phyloP scores from a whole-genome alignment of 2,113 vertebrate genomes.

The Stictonetta naevosa region DNA sequence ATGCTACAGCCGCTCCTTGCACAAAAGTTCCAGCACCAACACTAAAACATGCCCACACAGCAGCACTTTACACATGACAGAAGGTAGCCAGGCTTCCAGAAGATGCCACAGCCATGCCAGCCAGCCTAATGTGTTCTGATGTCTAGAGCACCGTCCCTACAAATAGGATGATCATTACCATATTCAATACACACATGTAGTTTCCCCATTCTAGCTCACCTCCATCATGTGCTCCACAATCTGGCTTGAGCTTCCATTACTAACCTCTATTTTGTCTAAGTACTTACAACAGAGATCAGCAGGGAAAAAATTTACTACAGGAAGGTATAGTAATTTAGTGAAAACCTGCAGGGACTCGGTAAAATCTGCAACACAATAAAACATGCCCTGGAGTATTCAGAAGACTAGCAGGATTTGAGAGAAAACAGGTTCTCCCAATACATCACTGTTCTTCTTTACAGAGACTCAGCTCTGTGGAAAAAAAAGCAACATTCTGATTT shows the following conservation, averaged over 20 bases:
- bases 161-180: not conserved
- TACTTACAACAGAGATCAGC: not conserved
- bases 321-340: not conserved
- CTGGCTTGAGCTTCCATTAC: not conserved
- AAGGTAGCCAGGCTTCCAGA: not conserved
- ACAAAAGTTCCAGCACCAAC: not conserved
- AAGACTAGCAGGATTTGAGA: not conserved
- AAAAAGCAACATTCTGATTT: not conserved
- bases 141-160: not conserved
- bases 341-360: not conserved
- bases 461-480: not conserved
- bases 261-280: not conserved
- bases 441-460: not conserved
- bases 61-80: accelerated
- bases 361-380: not conserved
- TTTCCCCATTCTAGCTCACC: not conserved
- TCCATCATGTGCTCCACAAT: not conserved
- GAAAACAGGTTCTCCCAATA: constrained; percentile 5
- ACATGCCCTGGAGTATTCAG: not conserved
- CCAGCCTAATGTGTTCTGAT: not conserved
- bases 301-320: not conserved
- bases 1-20: not conserved
- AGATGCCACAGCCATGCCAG: not conserved
- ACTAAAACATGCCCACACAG: not conserved
- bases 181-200: not conserved